Conservation (phyloP, 1,140 invertebrate species). For the Calephelis nemesis region DNA sequence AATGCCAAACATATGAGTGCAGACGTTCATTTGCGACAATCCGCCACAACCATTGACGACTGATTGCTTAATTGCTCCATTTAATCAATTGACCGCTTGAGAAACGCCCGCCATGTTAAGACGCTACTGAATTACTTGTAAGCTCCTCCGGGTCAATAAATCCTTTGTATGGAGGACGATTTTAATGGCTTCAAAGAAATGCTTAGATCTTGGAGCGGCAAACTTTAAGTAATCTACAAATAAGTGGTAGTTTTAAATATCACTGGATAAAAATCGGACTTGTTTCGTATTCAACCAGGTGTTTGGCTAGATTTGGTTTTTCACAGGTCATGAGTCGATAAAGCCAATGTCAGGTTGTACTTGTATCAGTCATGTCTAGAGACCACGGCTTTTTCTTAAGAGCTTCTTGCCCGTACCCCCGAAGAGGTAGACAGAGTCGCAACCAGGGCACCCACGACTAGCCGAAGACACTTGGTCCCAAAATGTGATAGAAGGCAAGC, state of each 20-base stretch:
- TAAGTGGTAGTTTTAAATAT: too few relatives aligned
- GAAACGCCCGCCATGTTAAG: slow-evolving; percentile 51
- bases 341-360: background rate
- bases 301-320: background rate
- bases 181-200: slow-evolving; percentile 14
- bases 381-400: too few relatives aligned
- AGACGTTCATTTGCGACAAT: slow-evolving; percentile 71
- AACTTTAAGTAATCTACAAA: too few relatives aligned
- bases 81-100: slow-evolving; percentile 76
- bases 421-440: too few relatives aligned
- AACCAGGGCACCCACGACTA: too few relatives aligned
- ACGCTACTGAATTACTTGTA: slow-evolving; percentile 50
- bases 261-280: too few relatives aligned
- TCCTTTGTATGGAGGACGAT: slow-evolving; percentile 43
- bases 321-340: background rate
- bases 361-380: too few relatives aligned
- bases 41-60: slow-evolving; percentile 57
- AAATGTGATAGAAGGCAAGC: too few relatives aligned
- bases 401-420: too few relatives aligned
- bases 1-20: slow-evolving; percentile 34
- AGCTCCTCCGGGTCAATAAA: slow-evolving; percentile 56
- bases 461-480: too few relatives aligned
- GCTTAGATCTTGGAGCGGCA: background rate
- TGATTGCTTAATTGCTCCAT: slow-evolving; percentile 78
- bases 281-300: too few relatives aligned